Percentiles rank a stretch among this genome's conserved stretches.
phyloP scores from a whole-genome alignment of 2,797 vertebrate species.

The Microhierax caerulescens region DNA sequence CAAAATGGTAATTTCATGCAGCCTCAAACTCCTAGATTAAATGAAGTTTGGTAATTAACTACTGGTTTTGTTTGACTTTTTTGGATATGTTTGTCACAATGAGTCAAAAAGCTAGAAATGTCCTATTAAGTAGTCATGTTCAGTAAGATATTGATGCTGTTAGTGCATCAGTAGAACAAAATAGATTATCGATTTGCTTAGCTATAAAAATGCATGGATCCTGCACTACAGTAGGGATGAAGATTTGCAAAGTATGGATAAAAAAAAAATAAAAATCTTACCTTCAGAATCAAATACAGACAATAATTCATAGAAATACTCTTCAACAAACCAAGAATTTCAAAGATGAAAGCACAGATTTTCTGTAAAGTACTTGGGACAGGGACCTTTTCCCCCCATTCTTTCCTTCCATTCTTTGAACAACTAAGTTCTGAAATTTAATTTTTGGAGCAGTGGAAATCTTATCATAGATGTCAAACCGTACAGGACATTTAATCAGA shows the following conservation, averaged over 20 bases:
- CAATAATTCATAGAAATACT: background rate
- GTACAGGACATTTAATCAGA: background rate
- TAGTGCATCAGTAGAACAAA: background rate
- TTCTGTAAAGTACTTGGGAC: background rate
- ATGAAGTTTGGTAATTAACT: background rate
- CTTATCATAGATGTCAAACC: background rate
- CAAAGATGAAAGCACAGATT: background rate
- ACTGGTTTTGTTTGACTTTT: background rate
- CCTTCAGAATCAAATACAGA: background rate
- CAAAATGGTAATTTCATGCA: background rate
- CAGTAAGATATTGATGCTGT: background rate
- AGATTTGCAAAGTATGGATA: background rate
- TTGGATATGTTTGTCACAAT: background rate
- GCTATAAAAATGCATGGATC: background rate
- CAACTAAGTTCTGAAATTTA: background rate
- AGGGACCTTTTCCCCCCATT: background rate
- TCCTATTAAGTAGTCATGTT: accelerated
- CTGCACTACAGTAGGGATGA: background rate
- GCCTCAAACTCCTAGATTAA: background rate
- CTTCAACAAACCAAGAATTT: background rate
- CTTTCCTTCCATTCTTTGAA: background rate
- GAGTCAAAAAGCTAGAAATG: background rate
- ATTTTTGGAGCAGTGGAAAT: constrained; percentile 23
- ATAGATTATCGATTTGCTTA: background rate
- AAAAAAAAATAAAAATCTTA: too few relatives aligned